Conservation (phyloP, 2,797 vertebrate genomes). For the Novumbra hubbsi region DNA sequence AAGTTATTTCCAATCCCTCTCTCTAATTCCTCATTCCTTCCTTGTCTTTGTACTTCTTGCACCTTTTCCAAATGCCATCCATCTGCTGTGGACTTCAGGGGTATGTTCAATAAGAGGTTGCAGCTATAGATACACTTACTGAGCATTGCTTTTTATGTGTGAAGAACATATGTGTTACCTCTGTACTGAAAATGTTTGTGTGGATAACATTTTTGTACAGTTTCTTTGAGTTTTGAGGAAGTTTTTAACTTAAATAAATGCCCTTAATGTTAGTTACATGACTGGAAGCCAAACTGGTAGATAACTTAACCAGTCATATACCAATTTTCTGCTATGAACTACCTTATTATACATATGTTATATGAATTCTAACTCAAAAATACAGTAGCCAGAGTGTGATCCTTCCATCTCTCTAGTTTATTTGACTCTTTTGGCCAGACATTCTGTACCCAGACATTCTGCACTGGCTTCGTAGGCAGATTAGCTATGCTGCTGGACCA, state of each 20-base stretch:
- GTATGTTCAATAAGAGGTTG: not conserved
- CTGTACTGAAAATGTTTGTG: not conserved
- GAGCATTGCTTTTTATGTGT: not conserved
- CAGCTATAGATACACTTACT: conserved; percentile 24
- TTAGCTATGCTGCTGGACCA: no score
- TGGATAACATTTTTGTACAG: not conserved
- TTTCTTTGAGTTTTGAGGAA: no score
- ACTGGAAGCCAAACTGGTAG: no score
- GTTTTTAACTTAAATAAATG: no score
- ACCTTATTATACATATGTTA: not conserved
- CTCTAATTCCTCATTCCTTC: conserved; percentile 5
- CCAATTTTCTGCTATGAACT: not conserved
- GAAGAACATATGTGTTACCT: not conserved
- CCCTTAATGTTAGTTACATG: no score
- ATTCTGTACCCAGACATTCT: conserved; percentile 30
- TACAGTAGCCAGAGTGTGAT: conserved; percentile 49
- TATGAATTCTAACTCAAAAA: not conserved
- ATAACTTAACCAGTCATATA: no score
- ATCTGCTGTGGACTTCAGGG: not conserved
- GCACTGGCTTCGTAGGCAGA: conserved; percentile 45
- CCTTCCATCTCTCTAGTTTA: conserved; percentile 52
- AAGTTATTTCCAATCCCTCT: conserved; percentile 11
- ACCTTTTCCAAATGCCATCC: not conserved
- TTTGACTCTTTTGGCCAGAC: conserved; percentile 71
- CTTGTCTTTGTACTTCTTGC: not conserved